These are phyloP conservation scores for Condylura cristata DNA, from an alignment of 2,113 vertebrate genomes.

Conservation along the genomic window DNA sequence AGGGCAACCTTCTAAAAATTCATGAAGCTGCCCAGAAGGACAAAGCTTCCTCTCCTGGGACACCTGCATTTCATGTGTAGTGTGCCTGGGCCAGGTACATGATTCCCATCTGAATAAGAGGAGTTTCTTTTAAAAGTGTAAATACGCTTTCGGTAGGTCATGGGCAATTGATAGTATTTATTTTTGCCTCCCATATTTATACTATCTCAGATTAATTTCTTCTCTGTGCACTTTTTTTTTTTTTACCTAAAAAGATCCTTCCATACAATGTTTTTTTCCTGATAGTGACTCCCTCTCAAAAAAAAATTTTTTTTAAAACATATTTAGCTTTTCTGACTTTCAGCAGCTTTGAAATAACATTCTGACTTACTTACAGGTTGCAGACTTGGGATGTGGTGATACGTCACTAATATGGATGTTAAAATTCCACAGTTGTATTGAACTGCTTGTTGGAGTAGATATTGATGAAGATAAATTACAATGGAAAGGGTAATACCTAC, in stretches of 20 bases:
- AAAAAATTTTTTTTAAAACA: background rate
- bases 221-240: background rate
- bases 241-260: background rate
- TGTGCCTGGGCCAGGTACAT: background rate
- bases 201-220: background rate
- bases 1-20: background rate
- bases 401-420: slow-evolving; percentile 91
- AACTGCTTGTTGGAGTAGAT: slow-evolving; percentile 93
- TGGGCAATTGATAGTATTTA: background rate
- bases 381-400: slow-evolving; percentile 94
- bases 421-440: slow-evolving; percentile 88
- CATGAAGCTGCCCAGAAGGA: background rate
- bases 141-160: background rate
- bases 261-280: background rate
- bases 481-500: slow-evolving; percentile 87
- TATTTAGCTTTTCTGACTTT: background rate
- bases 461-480: slow-evolving; percentile 84
- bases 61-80: no score
- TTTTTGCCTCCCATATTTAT: background rate
- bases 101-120: background rate
- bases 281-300: background rate
- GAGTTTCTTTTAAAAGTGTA: background rate
- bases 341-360: slow-evolving; percentile 33
- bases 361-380: slow-evolving; percentile 87
- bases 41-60: background rate